Evolutionary conservation across 2,113 vertebrate species (phyloP).

Genomic region (Aegithalos caudatus): DNA sequence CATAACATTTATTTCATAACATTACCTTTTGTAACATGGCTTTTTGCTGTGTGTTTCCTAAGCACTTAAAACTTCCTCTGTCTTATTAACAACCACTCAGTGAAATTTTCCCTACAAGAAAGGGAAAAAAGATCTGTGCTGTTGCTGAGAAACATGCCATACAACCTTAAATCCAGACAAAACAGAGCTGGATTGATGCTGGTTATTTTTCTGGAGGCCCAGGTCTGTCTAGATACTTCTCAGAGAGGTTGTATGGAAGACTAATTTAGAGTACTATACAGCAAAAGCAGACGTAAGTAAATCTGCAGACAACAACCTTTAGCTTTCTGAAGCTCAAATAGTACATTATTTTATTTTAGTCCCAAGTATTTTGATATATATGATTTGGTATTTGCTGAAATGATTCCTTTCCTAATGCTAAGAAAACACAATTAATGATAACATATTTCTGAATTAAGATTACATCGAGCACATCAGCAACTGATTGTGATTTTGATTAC

Average conservation of each 20-base stretch:
- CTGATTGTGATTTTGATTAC: constrained; percentile 23
- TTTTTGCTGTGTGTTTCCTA: neutral
- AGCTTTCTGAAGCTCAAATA: neutral
- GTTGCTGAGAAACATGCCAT: neutral
- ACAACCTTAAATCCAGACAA: neutral
- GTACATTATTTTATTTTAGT: neutral
- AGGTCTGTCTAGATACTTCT: neutral
- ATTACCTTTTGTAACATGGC: neutral
- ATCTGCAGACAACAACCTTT: neutral
- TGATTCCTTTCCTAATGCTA: neutral
- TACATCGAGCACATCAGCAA: neutral
- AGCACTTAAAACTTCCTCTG: neutral
- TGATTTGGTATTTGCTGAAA: neutral
- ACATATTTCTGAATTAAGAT: neutral
- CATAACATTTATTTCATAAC: neutral
- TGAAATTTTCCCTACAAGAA: neutral
- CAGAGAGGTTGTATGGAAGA: neutral
- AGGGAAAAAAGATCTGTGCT: neutral
- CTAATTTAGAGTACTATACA: neutral
- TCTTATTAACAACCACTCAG: neutral
- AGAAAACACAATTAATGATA: constrained; percentile 1
- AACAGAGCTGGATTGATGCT: neutral
- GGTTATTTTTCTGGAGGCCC: neutral
- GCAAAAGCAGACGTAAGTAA: neutral
- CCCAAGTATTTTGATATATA: neutral